A percentile compares a stretch with the other conserved stretches of the same genome.
Conservation (phyloP, 2,888 invertebrate genomes). For the Epinotia nisella region DNA sequence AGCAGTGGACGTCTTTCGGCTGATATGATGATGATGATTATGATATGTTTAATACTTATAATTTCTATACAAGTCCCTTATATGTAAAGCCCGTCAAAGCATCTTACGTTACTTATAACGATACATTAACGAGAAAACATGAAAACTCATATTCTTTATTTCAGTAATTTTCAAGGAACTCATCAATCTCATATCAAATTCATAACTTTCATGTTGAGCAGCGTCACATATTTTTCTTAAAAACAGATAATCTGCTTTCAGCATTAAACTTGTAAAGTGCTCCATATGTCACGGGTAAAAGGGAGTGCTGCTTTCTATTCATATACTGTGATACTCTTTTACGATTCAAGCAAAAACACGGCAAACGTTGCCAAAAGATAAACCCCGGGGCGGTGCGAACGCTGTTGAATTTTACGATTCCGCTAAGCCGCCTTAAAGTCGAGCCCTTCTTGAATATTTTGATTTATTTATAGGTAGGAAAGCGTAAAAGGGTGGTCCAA, state of each 20-base stretch:
- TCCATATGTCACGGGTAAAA: constrained; percentile 76
- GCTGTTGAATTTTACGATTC: constrained; percentile 85
- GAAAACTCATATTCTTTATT: not conserved
- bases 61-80: no score
- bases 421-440: constrained; percentile 84
- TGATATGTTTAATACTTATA: not conserved
- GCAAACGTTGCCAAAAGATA: constrained; percentile 77
- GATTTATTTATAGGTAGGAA: constrained; percentile 84
- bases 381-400: constrained; percentile 77
- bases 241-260: constrained; percentile 74
- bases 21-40: no score
- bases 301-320: constrained; percentile 79
- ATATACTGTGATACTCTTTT: constrained; percentile 81
- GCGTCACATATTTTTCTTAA: constrained; percentile 58
- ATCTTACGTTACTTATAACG: no score
- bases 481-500: constrained; percentile 81
- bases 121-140: not conserved
- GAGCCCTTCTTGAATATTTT: constrained; percentile 84
- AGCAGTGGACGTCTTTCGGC: no score
- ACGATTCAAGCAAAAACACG: constrained; percentile 81
- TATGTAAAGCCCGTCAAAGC: no score
- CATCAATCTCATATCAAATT: constrained; percentile 32
- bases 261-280: constrained; percentile 75
- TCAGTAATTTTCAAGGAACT: constrained; percentile 2
- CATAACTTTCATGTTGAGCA: constrained; percentile 48